These are phyloP conservation scores for Mormyrus iriodes DNA, from an alignment of 2,113 vertebrate species.

Conservation along the genomic window DNA sequence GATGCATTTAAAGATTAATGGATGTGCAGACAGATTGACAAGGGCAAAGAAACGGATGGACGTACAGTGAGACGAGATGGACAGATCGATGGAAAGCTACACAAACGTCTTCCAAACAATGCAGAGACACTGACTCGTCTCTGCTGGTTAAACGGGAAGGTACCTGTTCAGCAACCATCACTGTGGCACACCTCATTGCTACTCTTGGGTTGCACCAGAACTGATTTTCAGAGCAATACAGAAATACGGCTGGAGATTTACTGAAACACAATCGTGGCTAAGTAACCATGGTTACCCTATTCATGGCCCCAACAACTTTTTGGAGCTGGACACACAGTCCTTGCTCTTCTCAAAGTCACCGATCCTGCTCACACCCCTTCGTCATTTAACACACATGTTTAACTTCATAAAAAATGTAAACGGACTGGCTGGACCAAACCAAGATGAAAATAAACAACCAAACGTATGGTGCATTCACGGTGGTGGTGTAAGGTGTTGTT, in stretches of 20 bases:
- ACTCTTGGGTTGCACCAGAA: not conserved
- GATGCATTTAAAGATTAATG: slow-evolving; percentile 36
- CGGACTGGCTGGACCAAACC: not conserved
- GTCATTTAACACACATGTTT: not conserved
- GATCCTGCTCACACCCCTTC: not conserved
- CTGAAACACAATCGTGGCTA: not conserved
- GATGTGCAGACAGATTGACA: slow-evolving; percentile 17
- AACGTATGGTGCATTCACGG: not conserved
- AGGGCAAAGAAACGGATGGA: slow-evolving; percentile 20
- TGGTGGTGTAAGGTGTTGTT: not conserved
- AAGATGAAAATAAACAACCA: not conserved
- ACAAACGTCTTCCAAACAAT: not conserved
- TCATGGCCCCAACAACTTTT: not conserved
- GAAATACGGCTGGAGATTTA: not conserved
- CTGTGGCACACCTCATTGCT: not conserved
- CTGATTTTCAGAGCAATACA: not conserved
- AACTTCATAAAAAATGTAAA: not conserved
- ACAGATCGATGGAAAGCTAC: not conserved
- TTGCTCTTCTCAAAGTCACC: not conserved
- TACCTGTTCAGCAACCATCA: not conserved
- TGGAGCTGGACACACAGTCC: not conserved
- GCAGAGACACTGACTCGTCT: not conserved
- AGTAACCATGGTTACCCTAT: not conserved
- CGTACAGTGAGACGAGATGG: not conserved
- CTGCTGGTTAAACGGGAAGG: not conserved